Percentiles rank a stretch among this genome's conserved stretches.
Evolutionary conservation across 2,888 invertebrate genomes (phyloP).

Genomic region (Lepetodrilus schrolli): DNA sequence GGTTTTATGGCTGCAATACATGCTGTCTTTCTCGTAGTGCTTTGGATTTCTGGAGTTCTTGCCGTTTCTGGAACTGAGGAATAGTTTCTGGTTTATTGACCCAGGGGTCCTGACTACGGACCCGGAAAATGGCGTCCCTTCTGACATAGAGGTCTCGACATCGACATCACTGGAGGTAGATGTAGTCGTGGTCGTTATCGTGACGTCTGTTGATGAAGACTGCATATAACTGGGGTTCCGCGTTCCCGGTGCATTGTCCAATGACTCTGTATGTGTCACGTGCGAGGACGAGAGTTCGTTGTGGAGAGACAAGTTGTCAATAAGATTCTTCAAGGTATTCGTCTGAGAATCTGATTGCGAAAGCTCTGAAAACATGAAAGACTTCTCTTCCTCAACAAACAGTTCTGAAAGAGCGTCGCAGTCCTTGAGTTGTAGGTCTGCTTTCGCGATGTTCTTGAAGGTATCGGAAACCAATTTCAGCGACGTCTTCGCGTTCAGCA

Average conservation of each 20-base stretch:
- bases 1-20: constrained; percentile 31
- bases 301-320: constrained; percentile 6
- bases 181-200: not conserved
- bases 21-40: not conserved
- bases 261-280: not conserved
- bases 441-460: too few relatives aligned
- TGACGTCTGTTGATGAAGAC: not conserved
- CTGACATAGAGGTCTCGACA: not conserved
- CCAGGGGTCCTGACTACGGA: too few relatives aligned
- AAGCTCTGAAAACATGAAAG: constrained; percentile 27
- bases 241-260: not conserved
- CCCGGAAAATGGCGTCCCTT: too few relatives aligned
- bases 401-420: too few relatives aligned
- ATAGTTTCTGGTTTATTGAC: not conserved
- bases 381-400: too few relatives aligned
- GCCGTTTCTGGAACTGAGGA: not conserved
- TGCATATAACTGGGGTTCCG: not conserved
- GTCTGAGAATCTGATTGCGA: constrained; percentile 23
- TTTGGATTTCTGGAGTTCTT: not conserved
- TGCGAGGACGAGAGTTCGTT: not conserved
- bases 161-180: not conserved
- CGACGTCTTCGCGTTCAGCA: too few relatives aligned
- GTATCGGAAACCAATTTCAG: too few relatives aligned
- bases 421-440: too few relatives aligned
- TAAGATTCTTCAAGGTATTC: constrained; percentile 21